Conservation (phyloP, 2,113 vertebrate genomes). For the Notechis scutatus region DNA sequence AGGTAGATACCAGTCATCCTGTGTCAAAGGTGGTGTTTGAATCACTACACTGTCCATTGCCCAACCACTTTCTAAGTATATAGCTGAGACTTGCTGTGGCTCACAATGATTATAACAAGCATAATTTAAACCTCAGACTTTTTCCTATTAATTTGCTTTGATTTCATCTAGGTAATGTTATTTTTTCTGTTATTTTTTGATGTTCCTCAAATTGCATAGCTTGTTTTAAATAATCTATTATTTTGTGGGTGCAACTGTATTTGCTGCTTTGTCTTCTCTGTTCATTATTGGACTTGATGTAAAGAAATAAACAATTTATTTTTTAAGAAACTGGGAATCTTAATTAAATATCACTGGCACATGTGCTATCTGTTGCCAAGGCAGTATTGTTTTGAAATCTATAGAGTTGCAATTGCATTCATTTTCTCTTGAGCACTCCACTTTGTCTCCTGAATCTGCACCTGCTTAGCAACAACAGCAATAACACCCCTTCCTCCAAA, state of each 20-base stretch:
- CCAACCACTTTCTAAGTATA: background rate
- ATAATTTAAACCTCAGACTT: background rate
- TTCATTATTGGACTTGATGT: slow-evolving; percentile 54
- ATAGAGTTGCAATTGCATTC: slow-evolving; percentile 63
- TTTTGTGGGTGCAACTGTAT: slow-evolving; percentile 53
- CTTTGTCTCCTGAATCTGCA: slow-evolving; percentile 53
- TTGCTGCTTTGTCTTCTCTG: slow-evolving; percentile 50
- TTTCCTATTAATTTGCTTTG: background rate
- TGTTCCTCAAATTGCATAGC: background rate
- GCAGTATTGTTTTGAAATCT: slow-evolving; percentile 64
- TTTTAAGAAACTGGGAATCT: slow-evolving; percentile 31
- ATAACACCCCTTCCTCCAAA: background rate
- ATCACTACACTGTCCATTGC: background rate
- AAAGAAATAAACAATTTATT: slow-evolving; percentile 9
- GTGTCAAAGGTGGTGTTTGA: background rate
- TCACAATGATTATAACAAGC: background rate
- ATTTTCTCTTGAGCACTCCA: slow-evolving; percentile 45
- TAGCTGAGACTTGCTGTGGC: background rate
- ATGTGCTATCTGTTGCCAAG: slow-evolving; percentile 66
- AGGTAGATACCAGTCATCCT: background rate
- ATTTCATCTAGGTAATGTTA: slow-evolving; percentile 4
- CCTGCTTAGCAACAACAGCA: slow-evolving; percentile 61
- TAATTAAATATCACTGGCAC: slow-evolving; percentile 58
- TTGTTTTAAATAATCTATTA: slow-evolving; percentile 46
- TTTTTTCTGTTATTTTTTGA: background rate